These are phyloP conservation scores for Ochlodes sylvanus DNA, from an alignment of 2,888 invertebrate species.

Conservation along the genomic window DNA sequence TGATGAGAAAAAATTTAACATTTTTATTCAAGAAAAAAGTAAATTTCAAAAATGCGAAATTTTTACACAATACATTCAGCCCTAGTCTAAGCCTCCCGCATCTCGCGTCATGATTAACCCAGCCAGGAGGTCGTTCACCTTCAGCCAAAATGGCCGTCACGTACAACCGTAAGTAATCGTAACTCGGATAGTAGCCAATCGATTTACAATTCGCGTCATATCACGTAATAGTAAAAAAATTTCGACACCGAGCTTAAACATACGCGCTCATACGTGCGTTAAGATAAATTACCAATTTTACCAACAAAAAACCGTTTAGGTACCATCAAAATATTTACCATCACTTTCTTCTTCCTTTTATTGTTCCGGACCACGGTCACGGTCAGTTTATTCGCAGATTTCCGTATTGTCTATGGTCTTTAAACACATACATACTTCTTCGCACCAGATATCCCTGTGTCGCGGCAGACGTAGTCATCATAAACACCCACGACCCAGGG, in stretches of 20 bases:
- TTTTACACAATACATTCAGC: slow-evolving; percentile 37
- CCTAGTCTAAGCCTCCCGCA: slow-evolving; percentile 44
- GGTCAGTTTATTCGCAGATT: slow-evolving; percentile 2
- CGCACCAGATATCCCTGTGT: too few species aligned
- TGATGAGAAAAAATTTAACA: too few species aligned
- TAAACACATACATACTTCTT: too few species aligned
- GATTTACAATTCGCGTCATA: slow-evolving; percentile 43
- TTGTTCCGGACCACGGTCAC: slow-evolving; percentile 9
- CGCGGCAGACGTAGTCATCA: too few species aligned
- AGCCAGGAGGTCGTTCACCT: slow-evolving; percentile 50
- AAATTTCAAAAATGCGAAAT: neutral
- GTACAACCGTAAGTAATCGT: slow-evolving; percentile 46
- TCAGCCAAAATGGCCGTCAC: slow-evolving; percentile 54
- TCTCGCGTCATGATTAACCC: slow-evolving; percentile 51
- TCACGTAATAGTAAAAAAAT: slow-evolving; percentile 14
- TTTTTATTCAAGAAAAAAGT: neutral
- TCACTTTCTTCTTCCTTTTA: neutral
- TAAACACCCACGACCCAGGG: too few species aligned
- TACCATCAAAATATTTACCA: slow-evolving; percentile 9
- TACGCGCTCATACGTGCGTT: slow-evolving; percentile 12
- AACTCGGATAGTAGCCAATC: slow-evolving; percentile 43
- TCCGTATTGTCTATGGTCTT: neutral
- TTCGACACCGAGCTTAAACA: neutral
- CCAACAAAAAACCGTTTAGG: too few species aligned
- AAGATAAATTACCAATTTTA: neutral